Evolutionary conservation across 1,140 invertebrate genomes (phyloP), one percentile per base, ranked within the genome.

Genomic region (Tribolium castaneum): DNA sequence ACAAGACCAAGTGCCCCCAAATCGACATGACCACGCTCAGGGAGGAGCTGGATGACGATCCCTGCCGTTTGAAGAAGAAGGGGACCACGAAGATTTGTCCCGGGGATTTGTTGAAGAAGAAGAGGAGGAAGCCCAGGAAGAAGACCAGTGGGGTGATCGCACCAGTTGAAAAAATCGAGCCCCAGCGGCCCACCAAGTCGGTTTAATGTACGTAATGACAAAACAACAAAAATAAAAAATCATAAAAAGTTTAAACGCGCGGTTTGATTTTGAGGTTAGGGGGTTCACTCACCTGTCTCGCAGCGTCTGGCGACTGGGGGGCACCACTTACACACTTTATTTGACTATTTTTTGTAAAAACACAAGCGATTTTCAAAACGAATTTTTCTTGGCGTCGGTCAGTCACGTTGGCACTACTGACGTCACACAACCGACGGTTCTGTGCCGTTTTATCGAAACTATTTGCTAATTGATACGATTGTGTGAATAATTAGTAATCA

Each of bases 81-180:
- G 74, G 70, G 0, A 79, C 51, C 6, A 72, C 78, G 14, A 39
- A 75, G 16, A 70, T 79, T 1, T 79, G 78, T 72, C 78, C 78
- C 10, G 56, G n/a, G 10, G 78, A 79, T 72, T 39, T 79, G 30
- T 45, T 79, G 12, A 62, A 76, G 62, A 79, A 70, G 35, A 71
- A 56, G 14, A 62, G 22, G 25, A 52, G 54, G 49, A 74, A 66
- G 12, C 52, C 70, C 0, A 77, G 35, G 76, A 77, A 71, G 76
- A 72, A 70, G 49, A 56, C 76, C 6, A 70, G 50, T 10, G 22
- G 19, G 7, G 49, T 77, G 2, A 70, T 59, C 1, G 25, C 66
- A 51, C 56, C 75, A 2, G 13, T 70, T 12, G 35, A 72, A 2
- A 54, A 72, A 16, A 50, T 14, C 7, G 19, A 49, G 12, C 9